Evolutionary conservation across 2,888 invertebrate species (phyloP), one percentile per base, ranked within the genome.

Genomic region (Coleophora flavipennella): DNA sequence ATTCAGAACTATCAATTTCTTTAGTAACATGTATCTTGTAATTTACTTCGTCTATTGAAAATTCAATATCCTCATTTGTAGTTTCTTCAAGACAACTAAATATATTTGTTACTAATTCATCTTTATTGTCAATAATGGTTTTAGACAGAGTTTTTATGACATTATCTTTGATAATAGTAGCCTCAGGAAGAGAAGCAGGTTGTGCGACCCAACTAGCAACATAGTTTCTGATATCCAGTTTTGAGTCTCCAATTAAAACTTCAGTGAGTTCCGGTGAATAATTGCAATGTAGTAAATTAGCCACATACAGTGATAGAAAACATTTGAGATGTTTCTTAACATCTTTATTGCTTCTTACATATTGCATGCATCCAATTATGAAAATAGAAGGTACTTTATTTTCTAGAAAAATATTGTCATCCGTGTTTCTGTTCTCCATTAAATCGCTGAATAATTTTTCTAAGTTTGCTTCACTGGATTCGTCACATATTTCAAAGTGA

Each of bases 281-380:
- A 68, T 90, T 90, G 40, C 73, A 77, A 57, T 91, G 90, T 20
- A 90, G 73, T 48, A 89, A 78, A 64, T 89, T 86, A n/a, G 84
- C 57, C 8, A 80, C 58, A 45, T 79, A 81, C 13, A 77, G 48
- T n/a, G 74, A 78, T 13, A 84, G 45, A 41, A 83, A 84, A 36
- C 69, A 56, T 52, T 78, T 76, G 13, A 84, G 59, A 48, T 47
- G 59, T 44, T 77, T 79, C 44, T 73, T 78, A 2, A 59, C 61
- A 26, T 68, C 71, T 46, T 70, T 78, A 41, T 77, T 64, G 2
- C 49, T 50, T 45, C 73, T 69, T 20, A 74, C 53, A 42, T 61
- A 83, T 37, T 79, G 74, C 48, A 81, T 64, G 41, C 79, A 79
- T 1, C 81, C 81, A 7, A 79, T 72, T 36, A 83, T 70, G 45